A percentile compares a stretch with the other conserved stretches of the same genome.
These are phyloP conservation scores for Drosophila prosaltans DNA, from an alignment of 1,140 invertebrate genomes.

Conservation along the genomic window DNA sequence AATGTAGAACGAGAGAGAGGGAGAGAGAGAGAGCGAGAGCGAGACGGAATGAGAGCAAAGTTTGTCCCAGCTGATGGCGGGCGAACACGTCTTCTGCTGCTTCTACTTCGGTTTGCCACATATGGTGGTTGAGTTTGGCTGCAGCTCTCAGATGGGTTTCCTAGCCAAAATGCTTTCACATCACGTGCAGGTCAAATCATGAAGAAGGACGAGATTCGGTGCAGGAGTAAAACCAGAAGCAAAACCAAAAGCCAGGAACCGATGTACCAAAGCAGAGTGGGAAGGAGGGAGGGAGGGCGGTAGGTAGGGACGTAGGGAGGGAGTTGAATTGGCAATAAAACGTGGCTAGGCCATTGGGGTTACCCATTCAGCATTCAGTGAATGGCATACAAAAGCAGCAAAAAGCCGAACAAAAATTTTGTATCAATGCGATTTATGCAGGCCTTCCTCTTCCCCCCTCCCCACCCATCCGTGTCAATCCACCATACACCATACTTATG, in stretches of 20 bases:
- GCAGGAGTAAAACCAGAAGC: conserved; percentile 12
- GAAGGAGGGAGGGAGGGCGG: no score
- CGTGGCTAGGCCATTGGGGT: conserved; percentile 50
- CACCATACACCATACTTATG: background rate
- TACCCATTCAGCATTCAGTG: conserved; percentile 20
- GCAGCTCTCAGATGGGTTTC: conserved; percentile 5
- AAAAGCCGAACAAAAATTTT: conserved; percentile 48
- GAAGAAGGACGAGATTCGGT: conserved; percentile 5
- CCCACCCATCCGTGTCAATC: background rate
- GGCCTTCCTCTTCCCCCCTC: conserved; percentile 25
- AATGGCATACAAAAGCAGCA: conserved; percentile 13
- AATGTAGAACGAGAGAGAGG: conserved; percentile 20
- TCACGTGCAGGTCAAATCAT: conserved; percentile 60
- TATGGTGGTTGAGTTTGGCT: conserved; percentile 6
- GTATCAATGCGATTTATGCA: conserved; percentile 79
- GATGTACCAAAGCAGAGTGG: conserved; percentile 2
- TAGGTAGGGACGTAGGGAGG: no score
- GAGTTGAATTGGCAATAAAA: conserved; percentile 61
- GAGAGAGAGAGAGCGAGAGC: conserved; percentile 2
- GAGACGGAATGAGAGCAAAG: background rate
- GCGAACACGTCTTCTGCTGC: conserved; percentile 2
- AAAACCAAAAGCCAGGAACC: background rate
- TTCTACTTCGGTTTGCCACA: conserved; percentile 9
- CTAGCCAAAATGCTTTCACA: conserved; percentile 38
- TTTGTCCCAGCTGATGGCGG: conserved; percentile 6